phyloP scores from a whole-genome alignment of 37 sponge, comb jelly and placozoan species.

The Chondrilla cf. caribensis region DNA sequence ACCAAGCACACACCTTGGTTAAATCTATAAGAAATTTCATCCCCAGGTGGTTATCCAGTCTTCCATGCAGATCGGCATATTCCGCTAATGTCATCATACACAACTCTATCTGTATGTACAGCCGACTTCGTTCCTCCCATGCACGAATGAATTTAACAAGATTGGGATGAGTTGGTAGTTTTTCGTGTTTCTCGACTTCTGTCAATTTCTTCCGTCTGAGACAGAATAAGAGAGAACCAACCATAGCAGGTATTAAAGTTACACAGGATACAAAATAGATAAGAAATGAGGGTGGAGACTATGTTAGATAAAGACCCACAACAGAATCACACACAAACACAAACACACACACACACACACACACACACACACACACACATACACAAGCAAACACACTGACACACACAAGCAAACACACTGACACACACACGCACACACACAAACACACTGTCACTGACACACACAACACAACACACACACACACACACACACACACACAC shows the following conservation, averaged over 20 bases:
- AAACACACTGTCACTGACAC: no score
- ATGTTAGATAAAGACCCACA: no score
- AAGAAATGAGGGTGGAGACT: no score
- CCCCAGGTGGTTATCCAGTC: conserved; percentile 34
- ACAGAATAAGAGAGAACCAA: background rate
- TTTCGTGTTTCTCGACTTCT: conserved; percentile 89
- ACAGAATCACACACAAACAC: no score
- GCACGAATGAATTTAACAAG: conserved; percentile 76
- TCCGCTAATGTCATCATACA: conserved; percentile 78
- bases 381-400: no score
- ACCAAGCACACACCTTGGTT: conserved; percentile 15
- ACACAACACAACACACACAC: no score
- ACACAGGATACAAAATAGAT: no score
- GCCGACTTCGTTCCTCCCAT: conserved; percentile 79
- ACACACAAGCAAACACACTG: no score
- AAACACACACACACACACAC: no score
- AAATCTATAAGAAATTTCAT: conserved; percentile 57
- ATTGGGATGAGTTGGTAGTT: conserved; percentile 74
- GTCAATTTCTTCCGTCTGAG: conserved; percentile 49
- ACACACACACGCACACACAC: no score
- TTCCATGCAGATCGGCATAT: conserved; percentile 65
- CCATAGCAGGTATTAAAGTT: background rate
- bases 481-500: no score
- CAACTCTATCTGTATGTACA: conserved; percentile 91
- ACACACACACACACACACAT: no score